A percentile compares a stretch with the other conserved stretches of the same genome.
These are phyloP conservation scores for Neogale vison DNA, from an alignment of 2,113 vertebrate genomes.

Conservation along the genomic window DNA sequence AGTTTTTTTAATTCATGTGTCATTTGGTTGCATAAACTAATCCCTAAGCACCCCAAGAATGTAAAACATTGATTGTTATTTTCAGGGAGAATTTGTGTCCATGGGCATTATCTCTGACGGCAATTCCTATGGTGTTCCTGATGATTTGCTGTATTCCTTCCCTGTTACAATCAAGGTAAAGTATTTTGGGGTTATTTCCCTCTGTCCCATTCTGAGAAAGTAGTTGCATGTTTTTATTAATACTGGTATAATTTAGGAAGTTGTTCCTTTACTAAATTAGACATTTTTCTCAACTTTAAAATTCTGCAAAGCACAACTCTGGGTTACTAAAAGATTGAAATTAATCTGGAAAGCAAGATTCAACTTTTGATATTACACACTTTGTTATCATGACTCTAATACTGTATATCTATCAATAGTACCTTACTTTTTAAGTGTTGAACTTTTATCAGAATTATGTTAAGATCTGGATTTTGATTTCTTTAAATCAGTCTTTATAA, in stretches of 20 bases:
- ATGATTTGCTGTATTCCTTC: slow-evolving; percentile 97
- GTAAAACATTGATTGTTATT: not conserved
- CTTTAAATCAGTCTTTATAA: slow-evolving; percentile 37
- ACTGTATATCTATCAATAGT: not conserved
- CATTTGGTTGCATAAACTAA: not conserved
- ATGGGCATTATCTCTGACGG: slow-evolving; percentile 97
- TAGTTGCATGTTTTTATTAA: not conserved
- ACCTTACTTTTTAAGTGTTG: not conserved
- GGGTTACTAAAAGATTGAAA: slow-evolving; percentile 15
- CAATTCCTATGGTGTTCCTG: slow-evolving; percentile 92
- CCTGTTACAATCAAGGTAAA: slow-evolving; percentile 95
- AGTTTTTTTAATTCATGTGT: not conserved
- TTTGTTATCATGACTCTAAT: not conserved
- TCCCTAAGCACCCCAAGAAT: not conserved
- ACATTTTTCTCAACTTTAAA: not conserved
- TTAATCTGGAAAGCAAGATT: slow-evolving; percentile 36
- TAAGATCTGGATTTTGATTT: slow-evolving; percentile 17
- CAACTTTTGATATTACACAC: not conserved
- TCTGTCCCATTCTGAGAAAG: not conserved
- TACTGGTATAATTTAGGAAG: slow-evolving; percentile 1
- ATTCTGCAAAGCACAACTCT: not conserved
- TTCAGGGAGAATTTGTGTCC: slow-evolving; percentile 95
- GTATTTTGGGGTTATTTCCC: not conserved
- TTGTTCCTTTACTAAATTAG: slow-evolving; percentile 1
- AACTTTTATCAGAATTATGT: slow-evolving; percentile 36